Percentiles rank a stretch among this genome's conserved stretches.
Evolutionary conservation across 2,888 invertebrate species (phyloP).

Genomic region (Leptopterna dolabrata): DNA sequence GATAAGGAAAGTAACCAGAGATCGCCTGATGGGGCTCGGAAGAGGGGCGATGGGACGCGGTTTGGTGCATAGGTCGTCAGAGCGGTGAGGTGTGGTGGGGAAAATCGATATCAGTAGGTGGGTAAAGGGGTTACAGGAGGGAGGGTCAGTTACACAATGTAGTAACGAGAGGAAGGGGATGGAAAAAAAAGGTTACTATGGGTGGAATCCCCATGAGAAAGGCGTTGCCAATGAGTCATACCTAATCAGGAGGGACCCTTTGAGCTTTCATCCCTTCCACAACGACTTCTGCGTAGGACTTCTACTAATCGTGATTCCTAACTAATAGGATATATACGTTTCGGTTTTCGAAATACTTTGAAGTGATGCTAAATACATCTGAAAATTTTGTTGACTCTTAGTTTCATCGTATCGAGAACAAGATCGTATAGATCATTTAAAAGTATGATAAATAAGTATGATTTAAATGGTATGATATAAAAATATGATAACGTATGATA

Average conservation of each 20-base stretch:
- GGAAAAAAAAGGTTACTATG: background rate
- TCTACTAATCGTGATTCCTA: background rate
- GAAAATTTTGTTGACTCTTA: too few species aligned
- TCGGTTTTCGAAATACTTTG: too few species aligned
- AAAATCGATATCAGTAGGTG: conserved; percentile 41
- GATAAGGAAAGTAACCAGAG: too few species aligned
- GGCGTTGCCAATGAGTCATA: conserved; percentile 6
- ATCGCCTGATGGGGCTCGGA: background rate
- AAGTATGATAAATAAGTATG: too few species aligned
- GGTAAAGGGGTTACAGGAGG: conserved; percentile 48
- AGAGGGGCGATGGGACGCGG: background rate
- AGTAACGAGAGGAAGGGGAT: background rate
- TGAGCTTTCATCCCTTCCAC: background rate
- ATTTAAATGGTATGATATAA: too few species aligned
- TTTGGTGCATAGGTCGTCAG: background rate
- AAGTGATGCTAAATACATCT: too few species aligned
- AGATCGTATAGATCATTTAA: too few species aligned
- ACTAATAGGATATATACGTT: too few species aligned
- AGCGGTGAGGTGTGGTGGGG: background rate
- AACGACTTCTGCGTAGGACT: background rate
- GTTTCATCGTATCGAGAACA: too few species aligned
- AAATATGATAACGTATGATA: too few species aligned
- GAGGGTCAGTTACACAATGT: conserved; percentile 53
- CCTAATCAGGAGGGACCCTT: background rate
- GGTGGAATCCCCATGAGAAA: background rate